A percentile compares a stretch with the other conserved stretches of the same genome.
phyloP scores from a whole-genome alignment of 2,888 invertebrate genomes.

The Augochlorella aurata region DNA sequence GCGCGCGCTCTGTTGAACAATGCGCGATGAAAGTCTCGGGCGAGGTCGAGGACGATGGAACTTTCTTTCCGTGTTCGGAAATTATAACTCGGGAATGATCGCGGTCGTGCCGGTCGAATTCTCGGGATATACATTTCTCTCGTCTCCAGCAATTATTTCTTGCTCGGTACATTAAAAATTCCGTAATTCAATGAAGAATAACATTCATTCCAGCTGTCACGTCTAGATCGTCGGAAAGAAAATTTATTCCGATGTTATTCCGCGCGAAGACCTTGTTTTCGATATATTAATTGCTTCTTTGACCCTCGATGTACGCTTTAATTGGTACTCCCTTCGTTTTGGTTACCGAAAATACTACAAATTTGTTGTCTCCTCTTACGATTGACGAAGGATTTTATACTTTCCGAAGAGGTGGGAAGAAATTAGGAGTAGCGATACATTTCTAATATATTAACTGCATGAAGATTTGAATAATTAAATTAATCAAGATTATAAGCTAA shows the following conservation, averaged over 20 bases:
- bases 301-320: not conserved
- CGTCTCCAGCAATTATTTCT: not conserved
- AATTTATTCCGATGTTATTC: not conserved
- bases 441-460: no score
- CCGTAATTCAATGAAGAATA: not conserved
- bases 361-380: not conserved
- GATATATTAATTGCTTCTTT: not conserved
- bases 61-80: constrained; percentile 3
- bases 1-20: not conserved
- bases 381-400: not conserved
- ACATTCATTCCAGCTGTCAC: not conserved
- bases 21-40: constrained; percentile 5
- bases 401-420: not conserved
- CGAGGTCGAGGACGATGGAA: constrained; percentile 10
- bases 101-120: not conserved
- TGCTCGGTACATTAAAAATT: not conserved
- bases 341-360: not conserved
- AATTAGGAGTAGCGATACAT: no score
- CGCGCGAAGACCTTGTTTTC: not conserved
- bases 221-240: not conserved
- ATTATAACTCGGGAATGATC: not conserved
- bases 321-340: not conserved
- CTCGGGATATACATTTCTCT: not conserved
- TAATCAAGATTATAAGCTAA: no score
- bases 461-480: no score